A percentile compares a stretch with the other conserved stretches of the same genome.
Conservation (phyloP, 1,140 invertebrate genomes). For the Plodia interpunctella region DNA sequence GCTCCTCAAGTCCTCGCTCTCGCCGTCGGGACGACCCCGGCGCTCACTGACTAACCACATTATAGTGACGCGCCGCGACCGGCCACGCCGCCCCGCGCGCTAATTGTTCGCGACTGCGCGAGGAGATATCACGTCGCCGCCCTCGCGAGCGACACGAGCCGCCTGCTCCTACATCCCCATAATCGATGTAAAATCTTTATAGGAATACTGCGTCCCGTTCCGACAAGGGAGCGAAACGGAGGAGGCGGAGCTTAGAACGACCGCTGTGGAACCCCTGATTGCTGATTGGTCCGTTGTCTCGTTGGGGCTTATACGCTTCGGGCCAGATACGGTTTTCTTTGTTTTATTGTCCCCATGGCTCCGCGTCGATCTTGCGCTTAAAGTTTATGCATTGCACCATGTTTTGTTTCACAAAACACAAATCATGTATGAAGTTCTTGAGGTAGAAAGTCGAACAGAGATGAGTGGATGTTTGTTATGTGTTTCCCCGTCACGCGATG, state of each 20-base stretch:
- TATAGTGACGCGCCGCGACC: conserved; percentile 65
- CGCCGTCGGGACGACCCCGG: conserved; percentile 67
- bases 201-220: conserved; percentile 67
- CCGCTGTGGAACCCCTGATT: conserved; percentile 19
- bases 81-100: conserved; percentile 59
- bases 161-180: conserved; percentile 52
- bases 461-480: conserved; percentile 33
- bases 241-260: conserved; percentile 38
- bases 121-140: conserved; percentile 51
- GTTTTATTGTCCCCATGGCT: conserved; percentile 74
- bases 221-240: conserved; percentile 28
- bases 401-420: conserved; percentile 72
- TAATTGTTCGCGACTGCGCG: conserved; percentile 75
- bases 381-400: conserved; percentile 76
- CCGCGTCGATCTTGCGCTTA: conserved; percentile 72
- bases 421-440: conserved; percentile 70
- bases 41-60: conserved; percentile 74
- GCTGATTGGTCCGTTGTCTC: conserved; percentile 43
- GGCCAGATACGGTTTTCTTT: conserved; percentile 66
- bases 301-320: conserved; percentile 42
- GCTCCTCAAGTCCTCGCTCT: conserved; percentile 48
- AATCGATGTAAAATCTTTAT: conserved; percentile 71
- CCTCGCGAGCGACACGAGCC: conserved; percentile 60
- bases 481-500: conserved; percentile 21
- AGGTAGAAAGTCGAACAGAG: conserved; percentile 62